Percentiles rank a stretch among this genome's conserved stretches.
phyloP scores from a whole-genome alignment of 2,113 vertebrate species.

The Microtus richardsoni region DNA sequence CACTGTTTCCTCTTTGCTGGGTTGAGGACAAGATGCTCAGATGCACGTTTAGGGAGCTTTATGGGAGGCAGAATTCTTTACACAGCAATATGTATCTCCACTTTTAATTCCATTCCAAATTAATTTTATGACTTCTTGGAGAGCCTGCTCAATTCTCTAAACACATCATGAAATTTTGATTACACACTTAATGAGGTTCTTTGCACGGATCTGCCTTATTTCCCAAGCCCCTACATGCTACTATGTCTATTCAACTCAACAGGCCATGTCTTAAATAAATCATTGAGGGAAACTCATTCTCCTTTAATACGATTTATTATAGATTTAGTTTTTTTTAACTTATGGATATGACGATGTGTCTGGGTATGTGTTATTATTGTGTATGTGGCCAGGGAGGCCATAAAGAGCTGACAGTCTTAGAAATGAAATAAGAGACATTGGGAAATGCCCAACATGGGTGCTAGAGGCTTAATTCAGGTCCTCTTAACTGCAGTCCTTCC shows the following conservation, averaged over 20 bases:
- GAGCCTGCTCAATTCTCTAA: constrained; percentile 35
- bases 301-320: background rate
- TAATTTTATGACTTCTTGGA: constrained; percentile 65
- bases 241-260: constrained; percentile 4
- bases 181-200: constrained; percentile 60
- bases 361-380: background rate
- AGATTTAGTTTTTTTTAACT: background rate
- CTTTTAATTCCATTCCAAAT: constrained; percentile 70
- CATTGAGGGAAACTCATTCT: constrained; percentile 20
- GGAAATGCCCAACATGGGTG: background rate
- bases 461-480: background rate
- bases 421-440: background rate
- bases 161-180: constrained; percentile 51
- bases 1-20: constrained; percentile 83
- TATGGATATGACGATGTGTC: background rate
- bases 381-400: background rate
- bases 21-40: constrained; percentile 79
- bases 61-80: constrained; percentile 68
- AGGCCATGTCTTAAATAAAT: constrained; percentile 50
- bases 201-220: constrained; percentile 65
- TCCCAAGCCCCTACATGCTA: constrained; percentile 3
- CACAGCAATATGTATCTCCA: constrained; percentile 41
- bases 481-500: background rate
- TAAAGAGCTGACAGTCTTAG: background rate
- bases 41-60: constrained; percentile 80